phyloP scores from a whole-genome alignment of 53 echinoderm and acorn worm species.

The Arbacia lixula region DNA sequence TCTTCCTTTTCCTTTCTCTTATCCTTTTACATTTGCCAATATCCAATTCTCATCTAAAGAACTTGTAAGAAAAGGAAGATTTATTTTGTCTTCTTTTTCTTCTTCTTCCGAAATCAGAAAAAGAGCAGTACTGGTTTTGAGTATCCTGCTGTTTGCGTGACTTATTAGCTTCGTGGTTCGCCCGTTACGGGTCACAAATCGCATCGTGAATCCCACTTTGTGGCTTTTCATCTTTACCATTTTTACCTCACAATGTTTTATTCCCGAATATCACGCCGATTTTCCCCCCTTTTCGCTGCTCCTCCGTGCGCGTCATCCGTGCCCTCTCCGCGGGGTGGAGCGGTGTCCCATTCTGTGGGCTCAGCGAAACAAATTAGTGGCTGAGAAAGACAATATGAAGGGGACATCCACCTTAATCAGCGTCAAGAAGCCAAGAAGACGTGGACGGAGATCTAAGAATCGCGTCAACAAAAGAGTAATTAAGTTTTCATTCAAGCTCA shows the following conservation, averaged over 20 bases:
- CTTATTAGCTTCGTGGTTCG: conserved; percentile 25
- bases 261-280: too few species aligned
- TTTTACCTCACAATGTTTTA: neutral
- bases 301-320: neutral
- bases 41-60: too few species aligned
- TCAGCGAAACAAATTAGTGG: conserved; percentile 46
- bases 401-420: conserved; percentile 37
- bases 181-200: neutral
- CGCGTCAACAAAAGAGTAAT: conserved; percentile 60
- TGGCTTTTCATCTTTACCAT: conserved; percentile 21
- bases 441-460: neutral
- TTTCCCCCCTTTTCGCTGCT: neutral
- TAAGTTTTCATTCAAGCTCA: conserved; percentile 41
- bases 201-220: neutral
- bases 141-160: neutral
- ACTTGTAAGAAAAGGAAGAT: too few species aligned
- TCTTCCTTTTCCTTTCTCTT: too few species aligned
- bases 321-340: neutral
- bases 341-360: neutral
- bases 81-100: too few species aligned
- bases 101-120: too few species aligned
- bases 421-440: too few species aligned
- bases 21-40: too few species aligned
- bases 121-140: too few species aligned
- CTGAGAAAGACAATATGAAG: neutral